A percentile compares a stretch with the other conserved stretches of the same genome.
These are phyloP conservation scores for Pocillopora verrucosa DNA, from an alignment of 64 coral and sea anemone species.

Conservation along the genomic window DNA sequence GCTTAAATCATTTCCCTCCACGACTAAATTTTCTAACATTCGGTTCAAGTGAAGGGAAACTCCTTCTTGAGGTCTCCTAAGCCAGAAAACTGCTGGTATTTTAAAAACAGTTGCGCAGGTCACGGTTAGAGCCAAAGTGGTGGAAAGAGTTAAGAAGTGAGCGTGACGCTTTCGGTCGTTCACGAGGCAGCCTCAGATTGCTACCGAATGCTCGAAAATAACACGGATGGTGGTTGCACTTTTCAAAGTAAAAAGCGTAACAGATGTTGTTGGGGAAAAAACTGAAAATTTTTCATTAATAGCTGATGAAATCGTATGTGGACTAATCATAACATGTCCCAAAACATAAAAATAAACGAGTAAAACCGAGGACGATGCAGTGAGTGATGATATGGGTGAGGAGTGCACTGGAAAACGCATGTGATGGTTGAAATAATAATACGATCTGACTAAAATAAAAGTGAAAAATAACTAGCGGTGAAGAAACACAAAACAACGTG, in stretches of 20 bases:
- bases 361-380: not conserved
- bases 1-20: not conserved
- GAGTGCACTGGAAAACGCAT: not conserved
- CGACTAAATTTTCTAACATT: not conserved
- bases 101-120: too few species aligned
- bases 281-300: constrained; percentile 1
- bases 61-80: not conserved
- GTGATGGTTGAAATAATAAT: not conserved
- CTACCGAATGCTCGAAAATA: not conserved
- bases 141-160: not conserved
- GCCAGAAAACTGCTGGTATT: not conserved
- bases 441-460: not conserved
- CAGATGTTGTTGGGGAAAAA: not conserved
- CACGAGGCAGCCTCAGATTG: not conserved
- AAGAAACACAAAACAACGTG: not conserved
- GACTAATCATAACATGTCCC: constrained; percentile 9
- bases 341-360: not conserved
- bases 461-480: not conserved
- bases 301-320: constrained; percentile 34
- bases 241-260: not conserved
- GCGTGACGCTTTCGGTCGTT: not conserved
- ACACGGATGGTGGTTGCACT: constrained; percentile 13
- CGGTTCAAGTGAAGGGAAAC: not conserved
- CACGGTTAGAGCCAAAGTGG: not conserved
- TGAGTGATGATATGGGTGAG: not conserved